Conservation (phyloP, 2,888 invertebrate genomes). For the Anticlea derivata region DNA sequence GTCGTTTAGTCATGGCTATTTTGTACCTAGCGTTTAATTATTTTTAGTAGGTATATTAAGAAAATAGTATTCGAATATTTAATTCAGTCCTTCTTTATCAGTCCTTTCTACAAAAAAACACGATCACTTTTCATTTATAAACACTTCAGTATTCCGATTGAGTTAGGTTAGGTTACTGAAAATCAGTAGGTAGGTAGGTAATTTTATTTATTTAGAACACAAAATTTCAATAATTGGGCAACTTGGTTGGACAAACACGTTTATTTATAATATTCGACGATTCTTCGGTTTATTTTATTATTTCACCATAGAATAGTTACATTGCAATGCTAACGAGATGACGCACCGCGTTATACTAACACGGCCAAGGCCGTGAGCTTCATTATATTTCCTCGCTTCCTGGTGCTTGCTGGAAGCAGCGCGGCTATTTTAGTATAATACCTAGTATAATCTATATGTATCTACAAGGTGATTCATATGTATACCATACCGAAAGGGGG, state of each 20-base stretch:
- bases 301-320: conserved; percentile 16
- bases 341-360: conserved; percentile 38
- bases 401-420: background rate
- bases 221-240: background rate
- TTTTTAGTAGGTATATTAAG: background rate
- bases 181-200: too few relatives aligned
- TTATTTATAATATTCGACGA: conserved; percentile 2
- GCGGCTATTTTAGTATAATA: too few relatives aligned
- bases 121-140: conserved; percentile 2
- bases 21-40: conserved; percentile 1
- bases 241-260: background rate
- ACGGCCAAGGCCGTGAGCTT: conserved; percentile 38
- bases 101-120: background rate
- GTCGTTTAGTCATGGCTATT: conserved; percentile 52
- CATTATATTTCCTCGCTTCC: conserved; percentile 6
- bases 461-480: too few relatives aligned
- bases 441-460: too few relatives aligned
- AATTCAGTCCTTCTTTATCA: background rate
- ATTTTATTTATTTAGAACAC: too few relatives aligned
- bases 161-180: conserved; percentile 1
- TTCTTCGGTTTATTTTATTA: conserved; percentile 7
- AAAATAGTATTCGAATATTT: background rate
- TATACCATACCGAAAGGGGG: too few relatives aligned
- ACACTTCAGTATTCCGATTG: conserved; percentile 10
- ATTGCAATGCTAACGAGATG: conserved; percentile 33